These are phyloP conservation scores for Eristalis intricaria DNA, from an alignment of 2,888 invertebrate species.

Conservation along the genomic window DNA sequence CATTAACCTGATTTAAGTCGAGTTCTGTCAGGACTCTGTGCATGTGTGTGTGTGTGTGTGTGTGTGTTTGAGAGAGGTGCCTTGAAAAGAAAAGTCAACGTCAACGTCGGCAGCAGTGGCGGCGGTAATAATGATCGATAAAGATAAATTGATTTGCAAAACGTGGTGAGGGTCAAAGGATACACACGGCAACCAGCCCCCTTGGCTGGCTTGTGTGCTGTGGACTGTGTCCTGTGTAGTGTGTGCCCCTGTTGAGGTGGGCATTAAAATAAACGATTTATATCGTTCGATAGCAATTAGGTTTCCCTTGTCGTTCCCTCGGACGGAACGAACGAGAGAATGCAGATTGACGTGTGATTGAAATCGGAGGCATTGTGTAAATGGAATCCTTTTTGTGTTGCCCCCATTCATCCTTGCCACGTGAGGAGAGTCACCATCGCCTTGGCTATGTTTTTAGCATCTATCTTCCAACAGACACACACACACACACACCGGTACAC, in stretches of 20 bases:
- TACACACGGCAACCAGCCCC: neutral
- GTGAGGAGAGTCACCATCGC: neutral
- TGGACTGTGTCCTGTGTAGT: neutral
- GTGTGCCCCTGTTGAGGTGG: conserved; percentile 40
- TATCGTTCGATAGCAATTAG: conserved; percentile 68
- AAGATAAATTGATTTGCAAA: conserved; percentile 66
- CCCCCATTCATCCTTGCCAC: neutral
- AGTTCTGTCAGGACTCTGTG: conserved; percentile 28
- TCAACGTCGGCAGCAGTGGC: neutral
- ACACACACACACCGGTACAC: neutral
- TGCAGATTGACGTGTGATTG: conserved; percentile 1
- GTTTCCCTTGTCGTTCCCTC: neutral
- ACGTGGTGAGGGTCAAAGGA: neutral
- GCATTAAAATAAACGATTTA: conserved; percentile 70
- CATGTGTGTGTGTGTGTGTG: neutral
- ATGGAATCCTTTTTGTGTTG: neutral
- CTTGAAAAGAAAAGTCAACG: conserved; percentile 2
- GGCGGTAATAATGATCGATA: conserved; percentile 65
- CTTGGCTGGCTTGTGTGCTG: too few relatives aligned
- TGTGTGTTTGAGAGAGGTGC: neutral
- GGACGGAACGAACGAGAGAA: neutral
- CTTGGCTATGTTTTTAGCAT: neutral
- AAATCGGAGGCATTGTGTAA: neutral
- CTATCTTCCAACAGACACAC: neutral
- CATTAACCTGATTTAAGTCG: conserved; percentile 69